Conservation (phyloP, 2,888 invertebrate species). For the Drosophila engyochracea region DNA sequence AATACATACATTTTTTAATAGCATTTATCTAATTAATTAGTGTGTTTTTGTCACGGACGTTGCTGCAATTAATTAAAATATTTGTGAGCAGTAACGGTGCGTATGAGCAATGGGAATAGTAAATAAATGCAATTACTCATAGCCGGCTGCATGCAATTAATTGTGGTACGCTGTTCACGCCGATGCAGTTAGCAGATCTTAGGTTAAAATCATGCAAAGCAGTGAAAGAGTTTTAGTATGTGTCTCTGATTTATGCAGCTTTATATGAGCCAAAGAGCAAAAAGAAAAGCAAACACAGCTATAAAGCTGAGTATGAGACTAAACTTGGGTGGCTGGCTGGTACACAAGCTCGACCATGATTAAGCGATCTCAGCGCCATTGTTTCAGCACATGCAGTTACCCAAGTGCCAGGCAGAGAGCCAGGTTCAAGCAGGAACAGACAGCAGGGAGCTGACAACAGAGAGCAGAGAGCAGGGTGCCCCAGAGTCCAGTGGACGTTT, state of each 20-base stretch:
- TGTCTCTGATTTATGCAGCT: slow-evolving; percentile 68
- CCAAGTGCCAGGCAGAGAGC: slow-evolving; percentile 3
- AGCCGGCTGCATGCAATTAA: slow-evolving; percentile 62
- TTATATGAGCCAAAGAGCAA: slow-evolving; percentile 39
- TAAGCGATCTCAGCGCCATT: slow-evolving; percentile 82
- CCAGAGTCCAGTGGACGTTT: slow-evolving; percentile 12
- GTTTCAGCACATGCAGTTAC: slow-evolving; percentile 61
- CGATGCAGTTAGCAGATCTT: slow-evolving; percentile 60
- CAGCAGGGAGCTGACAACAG: not conserved
- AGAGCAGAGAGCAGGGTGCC: not conserved
- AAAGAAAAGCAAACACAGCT: not conserved
- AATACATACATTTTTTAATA: not conserved
- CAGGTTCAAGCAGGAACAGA: not conserved
- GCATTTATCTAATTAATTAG: not conserved
- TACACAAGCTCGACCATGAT: slow-evolving; percentile 79
- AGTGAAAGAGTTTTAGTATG: slow-evolving; percentile 56
- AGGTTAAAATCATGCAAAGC: slow-evolving; percentile 49
- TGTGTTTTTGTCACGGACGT: not conserved
- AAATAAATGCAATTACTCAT: slow-evolving; percentile 66
- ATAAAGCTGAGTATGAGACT: not conserved
- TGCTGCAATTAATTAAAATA: not conserved
- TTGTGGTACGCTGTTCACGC: slow-evolving; percentile 53
- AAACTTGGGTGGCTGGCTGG: slow-evolving; percentile 8
- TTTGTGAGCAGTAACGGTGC: slow-evolving; percentile 13
- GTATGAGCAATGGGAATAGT: slow-evolving; percentile 43